Percentiles rank a stretch among this genome's conserved stretches.
These are phyloP conservation scores for Thalassophryne amazonica DNA, from an alignment of 2,797 vertebrate genomes.

Conservation along the genomic window DNA sequence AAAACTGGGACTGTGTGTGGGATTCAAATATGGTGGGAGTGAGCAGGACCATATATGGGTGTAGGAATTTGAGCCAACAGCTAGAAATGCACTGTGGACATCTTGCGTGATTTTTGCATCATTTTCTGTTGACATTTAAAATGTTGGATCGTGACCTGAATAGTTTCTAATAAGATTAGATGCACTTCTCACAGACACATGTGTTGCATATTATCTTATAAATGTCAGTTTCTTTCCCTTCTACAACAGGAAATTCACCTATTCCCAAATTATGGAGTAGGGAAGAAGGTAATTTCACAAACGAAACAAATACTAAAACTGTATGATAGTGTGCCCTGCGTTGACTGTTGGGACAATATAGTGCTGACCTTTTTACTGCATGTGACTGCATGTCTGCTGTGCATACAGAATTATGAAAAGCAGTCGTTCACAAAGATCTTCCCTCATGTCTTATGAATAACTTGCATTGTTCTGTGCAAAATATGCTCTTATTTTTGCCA, in stretches of 20 bases:
- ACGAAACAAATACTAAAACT: not conserved
- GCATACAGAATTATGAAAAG: not conserved
- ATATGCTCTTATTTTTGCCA: not conserved
- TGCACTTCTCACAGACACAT: not conserved
- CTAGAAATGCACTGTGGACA: constrained; percentile 22
- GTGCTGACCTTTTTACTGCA: constrained; percentile 8
- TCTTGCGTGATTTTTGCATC: constrained; percentile 16
- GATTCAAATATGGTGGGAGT: constrained; percentile 45
- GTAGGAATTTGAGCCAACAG: constrained; percentile 42
- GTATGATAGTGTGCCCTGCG: not conserved
- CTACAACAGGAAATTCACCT: constrained; percentile 67
- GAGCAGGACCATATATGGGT: constrained; percentile 1
- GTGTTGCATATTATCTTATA: constrained; percentile 18
- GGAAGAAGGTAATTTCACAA: constrained; percentile 68
- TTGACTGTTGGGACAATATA: constrained; percentile 15
- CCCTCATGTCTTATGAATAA: constrained; percentile 17
- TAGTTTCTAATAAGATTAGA: not conserved
- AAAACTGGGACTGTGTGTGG: constrained; percentile 50
- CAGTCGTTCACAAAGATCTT: not conserved
- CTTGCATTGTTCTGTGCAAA: not conserved
- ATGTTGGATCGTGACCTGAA: not conserved
- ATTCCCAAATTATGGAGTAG: constrained; percentile 74
- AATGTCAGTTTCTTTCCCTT: constrained; percentile 48
- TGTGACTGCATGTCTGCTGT: constrained; percentile 24
- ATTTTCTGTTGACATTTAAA: constrained; percentile 62